Conservation (phyloP, 2,797 vertebrate genomes). For the Huso huso region DNA sequence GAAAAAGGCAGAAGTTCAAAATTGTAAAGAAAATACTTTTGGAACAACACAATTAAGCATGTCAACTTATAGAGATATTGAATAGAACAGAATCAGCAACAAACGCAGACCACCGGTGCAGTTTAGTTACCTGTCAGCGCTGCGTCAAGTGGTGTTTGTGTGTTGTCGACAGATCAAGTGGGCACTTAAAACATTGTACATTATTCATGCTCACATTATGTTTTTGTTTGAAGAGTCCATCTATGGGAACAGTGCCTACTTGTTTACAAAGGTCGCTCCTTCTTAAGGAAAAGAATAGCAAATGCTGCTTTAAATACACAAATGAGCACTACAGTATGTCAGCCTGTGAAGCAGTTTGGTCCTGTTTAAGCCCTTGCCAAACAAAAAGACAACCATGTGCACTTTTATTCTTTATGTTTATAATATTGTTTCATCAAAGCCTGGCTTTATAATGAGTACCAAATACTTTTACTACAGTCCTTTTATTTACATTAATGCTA, state of each 20-base stretch:
- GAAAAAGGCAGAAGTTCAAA: too few relatives aligned
- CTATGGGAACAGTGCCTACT: constrained; percentile 6
- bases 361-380: too few relatives aligned
- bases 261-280: not conserved
- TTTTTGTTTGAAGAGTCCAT: constrained; percentile 6
- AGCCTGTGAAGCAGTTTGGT: not conserved
- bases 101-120: not conserved
- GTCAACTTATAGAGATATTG: too few relatives aligned
- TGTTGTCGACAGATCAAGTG: not conserved
- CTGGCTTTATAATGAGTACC: too few relatives aligned
- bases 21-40: too few relatives aligned
- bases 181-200: not conserved
- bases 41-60: too few relatives aligned
- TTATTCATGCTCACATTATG: constrained; percentile 10
- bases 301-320: not conserved
- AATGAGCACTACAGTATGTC: constrained; percentile 1
- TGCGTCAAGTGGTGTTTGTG: not conserved
- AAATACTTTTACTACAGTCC: too few relatives aligned
- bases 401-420: too few relatives aligned
- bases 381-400: too few relatives aligned
- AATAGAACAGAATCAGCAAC: too few relatives aligned
- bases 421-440: too few relatives aligned
- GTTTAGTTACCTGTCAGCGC: not conserved
- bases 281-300: constrained; percentile 1
- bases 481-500: too few relatives aligned